These are phyloP conservation scores for Drosophila leontia DNA, from an alignment of 1,140 invertebrate genomes.

Conservation along the genomic window DNA sequence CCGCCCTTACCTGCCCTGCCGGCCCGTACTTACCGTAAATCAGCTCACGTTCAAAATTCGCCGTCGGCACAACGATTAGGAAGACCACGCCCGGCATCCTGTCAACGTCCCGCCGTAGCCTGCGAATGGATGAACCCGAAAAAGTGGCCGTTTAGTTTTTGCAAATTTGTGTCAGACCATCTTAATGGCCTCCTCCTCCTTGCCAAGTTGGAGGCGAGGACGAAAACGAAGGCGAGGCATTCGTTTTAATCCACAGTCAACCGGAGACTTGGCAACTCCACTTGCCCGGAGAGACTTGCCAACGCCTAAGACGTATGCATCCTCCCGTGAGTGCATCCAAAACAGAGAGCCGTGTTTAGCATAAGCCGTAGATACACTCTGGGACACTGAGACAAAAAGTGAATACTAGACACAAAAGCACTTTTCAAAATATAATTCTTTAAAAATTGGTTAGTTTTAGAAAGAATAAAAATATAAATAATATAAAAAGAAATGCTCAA, in stretches of 20 bases:
- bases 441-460: no score
- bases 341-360: slow-evolving; percentile 18
- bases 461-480: no score
- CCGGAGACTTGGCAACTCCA: slow-evolving; percentile 19
- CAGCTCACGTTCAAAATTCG: slow-evolving; percentile 86
- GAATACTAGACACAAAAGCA: no score
- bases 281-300: slow-evolving; percentile 10
- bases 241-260: slow-evolving; percentile 31
- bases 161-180: slow-evolving; percentile 43
- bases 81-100: slow-evolving; percentile 87
- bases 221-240: slow-evolving; percentile 10
- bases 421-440: no score
- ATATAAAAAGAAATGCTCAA: neutral
- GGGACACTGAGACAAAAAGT: neutral
- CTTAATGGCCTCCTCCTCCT: slow-evolving; percentile 4
- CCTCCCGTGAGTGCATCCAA: slow-evolving; percentile 6
- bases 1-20: neutral
- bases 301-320: slow-evolving; percentile 39
- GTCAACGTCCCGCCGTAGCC: slow-evolving; percentile 4
- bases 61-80: slow-evolving; percentile 87
- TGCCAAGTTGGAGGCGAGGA: neutral
- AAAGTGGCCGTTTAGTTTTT: slow-evolving; percentile 62
- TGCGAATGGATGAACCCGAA: slow-evolving; percentile 50
- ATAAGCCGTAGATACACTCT: slow-evolving; percentile 18
- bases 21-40: slow-evolving; percentile 84